These are phyloP conservation scores for Mormoops blainvillei DNA, from an alignment of 2,113 vertebrate genomes.

Conservation along the genomic window DNA sequence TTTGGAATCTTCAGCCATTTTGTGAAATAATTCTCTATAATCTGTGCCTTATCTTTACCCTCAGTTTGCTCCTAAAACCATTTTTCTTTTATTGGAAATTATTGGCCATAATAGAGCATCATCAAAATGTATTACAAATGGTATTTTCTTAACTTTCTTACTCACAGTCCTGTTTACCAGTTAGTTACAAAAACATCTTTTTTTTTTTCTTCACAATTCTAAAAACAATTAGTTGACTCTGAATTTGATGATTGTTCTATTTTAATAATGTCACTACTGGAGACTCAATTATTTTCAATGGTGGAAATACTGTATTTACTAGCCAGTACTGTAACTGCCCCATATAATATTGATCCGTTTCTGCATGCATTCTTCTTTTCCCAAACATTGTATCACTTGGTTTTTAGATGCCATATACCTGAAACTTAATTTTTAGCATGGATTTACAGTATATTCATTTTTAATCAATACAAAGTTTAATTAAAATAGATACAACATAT, in stretches of 20 bases:
- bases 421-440: not conserved
- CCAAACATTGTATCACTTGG: not conserved
- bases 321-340: not conserved
- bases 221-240: not conserved
- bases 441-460: not conserved
- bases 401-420: not conserved
- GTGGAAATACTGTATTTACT: not conserved
- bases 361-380: not conserved
- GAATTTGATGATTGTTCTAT: not conserved
- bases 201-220: not conserved
- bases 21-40: not conserved
- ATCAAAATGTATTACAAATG: not conserved
- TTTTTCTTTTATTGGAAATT: not conserved
- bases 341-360: not conserved
- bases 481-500: not conserved
- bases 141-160: not conserved
- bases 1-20: not conserved
- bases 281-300: not conserved
- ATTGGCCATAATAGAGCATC: not conserved
- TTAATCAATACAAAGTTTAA: not conserved
- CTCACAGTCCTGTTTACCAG: not conserved
- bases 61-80: not conserved
- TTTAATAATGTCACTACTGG: not conserved
- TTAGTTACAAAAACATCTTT: not conserved
- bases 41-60: not conserved